Percentiles rank a stretch among this genome's conserved stretches.
Evolutionary conservation across 2,113 vertebrate species (phyloP).

Genomic region (Emydocephalus ijimae): DNA sequence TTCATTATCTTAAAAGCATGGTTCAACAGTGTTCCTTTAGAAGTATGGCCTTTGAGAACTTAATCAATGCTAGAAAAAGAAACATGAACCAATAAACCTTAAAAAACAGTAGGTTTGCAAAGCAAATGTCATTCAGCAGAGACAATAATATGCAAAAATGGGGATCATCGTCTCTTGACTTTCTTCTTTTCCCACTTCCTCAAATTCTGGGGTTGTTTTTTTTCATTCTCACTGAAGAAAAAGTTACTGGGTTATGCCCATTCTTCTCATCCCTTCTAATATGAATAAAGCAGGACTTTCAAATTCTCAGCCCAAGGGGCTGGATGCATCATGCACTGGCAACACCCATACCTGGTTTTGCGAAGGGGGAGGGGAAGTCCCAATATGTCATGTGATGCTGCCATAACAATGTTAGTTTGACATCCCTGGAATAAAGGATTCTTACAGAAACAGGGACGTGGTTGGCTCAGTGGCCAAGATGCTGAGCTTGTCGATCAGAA

Average conservation of each 20-base stretch:
- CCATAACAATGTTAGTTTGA: too few relatives aligned
- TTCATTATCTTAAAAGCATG: constrained; percentile 47
- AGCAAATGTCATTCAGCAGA: background rate
- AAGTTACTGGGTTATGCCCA: background rate
- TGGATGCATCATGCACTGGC: too few relatives aligned
- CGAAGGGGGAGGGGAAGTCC: too few relatives aligned
- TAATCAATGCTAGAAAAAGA: constrained; percentile 26
- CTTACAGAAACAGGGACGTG: too few relatives aligned
- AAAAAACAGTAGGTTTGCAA: constrained; percentile 14
- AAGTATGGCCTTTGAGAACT: constrained; percentile 9
- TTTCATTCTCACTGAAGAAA: background rate
- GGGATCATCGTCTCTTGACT: background rate
- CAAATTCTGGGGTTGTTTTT: background rate
- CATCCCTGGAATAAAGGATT: too few relatives aligned
- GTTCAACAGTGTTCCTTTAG: constrained; percentile 40
- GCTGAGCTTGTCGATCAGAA: too few relatives aligned
- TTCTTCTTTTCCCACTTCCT: background rate
- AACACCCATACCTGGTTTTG: too few relatives aligned
- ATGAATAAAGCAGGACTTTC: background rate
- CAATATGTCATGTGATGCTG: too few relatives aligned
- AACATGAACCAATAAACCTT: background rate
- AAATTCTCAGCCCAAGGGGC: too few relatives aligned
- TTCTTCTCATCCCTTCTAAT: background rate
- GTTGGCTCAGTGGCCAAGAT: too few relatives aligned
- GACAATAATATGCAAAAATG: background rate